Percentiles rank a stretch among this genome's conserved stretches.
Evolutionary conservation across 2,888 invertebrate genomes (phyloP).

Genomic region (Liopterus haemorrhoidalis): DNA sequence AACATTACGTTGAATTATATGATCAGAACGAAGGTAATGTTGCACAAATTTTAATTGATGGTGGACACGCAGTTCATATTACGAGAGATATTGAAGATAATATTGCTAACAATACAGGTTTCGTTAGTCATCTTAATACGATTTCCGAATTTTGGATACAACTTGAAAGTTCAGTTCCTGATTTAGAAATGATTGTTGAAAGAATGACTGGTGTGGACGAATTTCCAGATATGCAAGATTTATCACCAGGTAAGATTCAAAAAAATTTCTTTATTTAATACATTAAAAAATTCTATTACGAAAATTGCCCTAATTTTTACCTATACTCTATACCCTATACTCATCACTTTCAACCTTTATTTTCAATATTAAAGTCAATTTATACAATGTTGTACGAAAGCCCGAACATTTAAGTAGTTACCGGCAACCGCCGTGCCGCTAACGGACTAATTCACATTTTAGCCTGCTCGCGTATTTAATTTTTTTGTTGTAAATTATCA

Average conservation of each 20-base stretch:
- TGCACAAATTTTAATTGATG: slow-evolving; percentile 54
- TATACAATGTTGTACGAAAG: too few relatives aligned
- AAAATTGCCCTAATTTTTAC: too few relatives aligned
- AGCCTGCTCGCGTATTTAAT: too few relatives aligned
- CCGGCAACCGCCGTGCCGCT: too few relatives aligned
- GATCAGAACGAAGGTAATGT: slow-evolving; percentile 56
- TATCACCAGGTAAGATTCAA: slow-evolving; percentile 58
- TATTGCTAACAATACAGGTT: slow-evolving; percentile 54
- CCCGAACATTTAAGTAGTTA: too few relatives aligned
- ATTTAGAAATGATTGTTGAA: slow-evolving; percentile 58
- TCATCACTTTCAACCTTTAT: too few relatives aligned
- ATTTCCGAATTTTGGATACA: slow-evolving; percentile 71
- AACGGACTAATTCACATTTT: too few relatives aligned
- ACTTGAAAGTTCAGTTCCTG: slow-evolving; percentile 54
- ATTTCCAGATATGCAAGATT: slow-evolving; percentile 49
- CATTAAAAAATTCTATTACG: too few relatives aligned
- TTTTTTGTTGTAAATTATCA: too few relatives aligned
- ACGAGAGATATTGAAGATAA: slow-evolving; percentile 45
- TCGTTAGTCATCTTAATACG: slow-evolving; percentile 61
- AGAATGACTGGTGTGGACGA: slow-evolving; percentile 50
- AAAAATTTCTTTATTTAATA: too few relatives aligned
- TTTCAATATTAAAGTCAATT: too few relatives aligned
- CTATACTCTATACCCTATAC: too few relatives aligned
- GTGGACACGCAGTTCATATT: slow-evolving; percentile 52
- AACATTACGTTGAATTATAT: slow-evolving; percentile 60